Conservation (phyloP, 37 sponge, comb jelly and placozoan species). For the Hexactinellida sp. region DNA sequence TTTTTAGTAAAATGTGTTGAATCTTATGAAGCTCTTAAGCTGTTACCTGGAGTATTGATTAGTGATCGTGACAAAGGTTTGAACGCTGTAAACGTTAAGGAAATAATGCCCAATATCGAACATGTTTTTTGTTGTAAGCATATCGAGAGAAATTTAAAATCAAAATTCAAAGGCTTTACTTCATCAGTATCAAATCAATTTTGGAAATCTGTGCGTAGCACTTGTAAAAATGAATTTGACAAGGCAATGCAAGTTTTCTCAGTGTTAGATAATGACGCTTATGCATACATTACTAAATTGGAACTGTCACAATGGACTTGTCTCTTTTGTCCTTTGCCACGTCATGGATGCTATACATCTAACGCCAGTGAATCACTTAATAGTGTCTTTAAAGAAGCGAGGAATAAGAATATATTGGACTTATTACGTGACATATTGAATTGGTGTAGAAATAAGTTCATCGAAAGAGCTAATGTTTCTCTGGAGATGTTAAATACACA, state of each 20-base stretch:
- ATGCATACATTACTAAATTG: background rate
- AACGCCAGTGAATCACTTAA: background rate
- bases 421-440: background rate
- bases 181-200: background rate
- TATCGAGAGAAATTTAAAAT: background rate
- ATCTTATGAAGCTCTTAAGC: background rate
- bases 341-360: background rate
- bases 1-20: background rate
- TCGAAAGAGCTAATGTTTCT: background rate
- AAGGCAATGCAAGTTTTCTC: background rate
- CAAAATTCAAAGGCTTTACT: background rate
- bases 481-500: background rate
- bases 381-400: background rate
- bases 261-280: background rate
- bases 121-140: background rate
- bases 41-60: background rate
- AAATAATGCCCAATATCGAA: background rate
- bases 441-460: background rate
- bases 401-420: background rate
- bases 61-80: background rate
- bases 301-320: background rate
- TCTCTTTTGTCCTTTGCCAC: background rate
- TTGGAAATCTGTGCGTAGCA: background rate
- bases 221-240: background rate
- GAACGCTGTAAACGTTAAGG: background rate